Conservation (phyloP, 1,140 invertebrate genomes). For the Holotrichia oblita region DNA sequence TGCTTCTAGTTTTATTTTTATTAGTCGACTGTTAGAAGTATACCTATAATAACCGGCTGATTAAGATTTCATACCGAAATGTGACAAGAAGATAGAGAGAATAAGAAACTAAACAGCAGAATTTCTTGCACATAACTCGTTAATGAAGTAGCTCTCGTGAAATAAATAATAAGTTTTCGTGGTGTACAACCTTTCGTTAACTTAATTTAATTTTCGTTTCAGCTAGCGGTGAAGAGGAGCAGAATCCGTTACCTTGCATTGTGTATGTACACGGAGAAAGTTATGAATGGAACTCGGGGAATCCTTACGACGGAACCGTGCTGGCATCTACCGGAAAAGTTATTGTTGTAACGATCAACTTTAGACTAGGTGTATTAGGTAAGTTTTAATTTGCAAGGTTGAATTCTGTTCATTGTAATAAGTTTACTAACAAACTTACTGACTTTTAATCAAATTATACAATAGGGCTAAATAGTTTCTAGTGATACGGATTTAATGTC, state of each 20-base stretch:
- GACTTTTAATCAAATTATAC: too few species aligned
- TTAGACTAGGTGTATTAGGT: constrained; percentile 95
- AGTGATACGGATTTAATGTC: too few species aligned
- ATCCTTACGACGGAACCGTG: constrained; percentile 93
- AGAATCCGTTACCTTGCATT: constrained; percentile 71
- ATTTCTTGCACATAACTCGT: not conserved
- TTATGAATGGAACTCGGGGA: too few species aligned
- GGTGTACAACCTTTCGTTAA: not conserved
- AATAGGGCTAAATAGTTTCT: too few species aligned
- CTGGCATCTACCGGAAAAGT: constrained; percentile 90
- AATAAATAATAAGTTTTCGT: not conserved
- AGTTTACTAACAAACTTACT: too few species aligned
- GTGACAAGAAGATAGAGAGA: not conserved
- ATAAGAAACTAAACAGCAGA: not conserved
- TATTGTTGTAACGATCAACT: constrained; percentile 97
- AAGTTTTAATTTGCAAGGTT: constrained; percentile 60
- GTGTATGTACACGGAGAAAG: constrained; percentile 95
- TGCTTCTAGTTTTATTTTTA: not conserved
- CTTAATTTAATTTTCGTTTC: constrained; percentile 45
- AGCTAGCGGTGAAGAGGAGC: constrained; percentile 57
- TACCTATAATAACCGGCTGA: not conserved
- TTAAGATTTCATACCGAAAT: not conserved
- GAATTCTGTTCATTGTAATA: not conserved
- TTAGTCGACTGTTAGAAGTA: not conserved
- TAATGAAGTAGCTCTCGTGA: not conserved